These are phyloP conservation scores for Stegodyphus dumicola DNA, from an alignment of 1,140 invertebrate species.

Conservation along the genomic window DNA sequence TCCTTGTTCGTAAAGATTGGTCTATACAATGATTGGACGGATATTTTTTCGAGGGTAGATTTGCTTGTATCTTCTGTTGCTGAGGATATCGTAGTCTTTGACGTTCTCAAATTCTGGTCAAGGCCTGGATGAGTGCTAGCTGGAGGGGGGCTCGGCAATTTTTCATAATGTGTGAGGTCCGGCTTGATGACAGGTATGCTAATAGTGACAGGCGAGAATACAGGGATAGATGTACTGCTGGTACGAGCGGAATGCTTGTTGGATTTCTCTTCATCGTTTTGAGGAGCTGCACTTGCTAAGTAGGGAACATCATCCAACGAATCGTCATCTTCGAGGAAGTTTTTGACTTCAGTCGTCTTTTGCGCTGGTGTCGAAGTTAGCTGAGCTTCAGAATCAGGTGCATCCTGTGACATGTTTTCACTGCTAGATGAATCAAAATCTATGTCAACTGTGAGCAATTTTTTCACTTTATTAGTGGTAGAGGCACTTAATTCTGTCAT, in stretches of 20 bases:
- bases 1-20: slow-evolving; percentile 36
- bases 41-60: slow-evolving; percentile 13
- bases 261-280: not conserved
- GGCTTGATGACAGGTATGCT: slow-evolving; percentile 56
- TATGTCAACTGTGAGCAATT: not conserved
- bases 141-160: slow-evolving; percentile 42
- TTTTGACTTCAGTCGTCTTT: slow-evolving; percentile 13
- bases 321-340: slow-evolving; percentile 18
- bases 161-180: slow-evolving; percentile 45
- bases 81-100: not conserved
- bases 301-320: slow-evolving; percentile 27
- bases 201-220: slow-evolving; percentile 39
- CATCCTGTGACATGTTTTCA: not conserved
- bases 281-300: not conserved
- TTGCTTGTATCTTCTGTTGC: not conserved
- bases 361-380: slow-evolving; percentile 30
- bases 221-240: not conserved
- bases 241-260: slow-evolving; percentile 6
- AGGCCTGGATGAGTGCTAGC: slow-evolving; percentile 28
- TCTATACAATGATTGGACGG: slow-evolving; percentile 40
- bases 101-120: not conserved
- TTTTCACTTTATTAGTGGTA: no score
- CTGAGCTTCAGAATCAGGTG: not conserved
- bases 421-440: slow-evolving; percentile 9
- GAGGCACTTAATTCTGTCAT: no score